Conservation (phyloP, 2,888 invertebrate species). For the Noctua fimbriata region DNA sequence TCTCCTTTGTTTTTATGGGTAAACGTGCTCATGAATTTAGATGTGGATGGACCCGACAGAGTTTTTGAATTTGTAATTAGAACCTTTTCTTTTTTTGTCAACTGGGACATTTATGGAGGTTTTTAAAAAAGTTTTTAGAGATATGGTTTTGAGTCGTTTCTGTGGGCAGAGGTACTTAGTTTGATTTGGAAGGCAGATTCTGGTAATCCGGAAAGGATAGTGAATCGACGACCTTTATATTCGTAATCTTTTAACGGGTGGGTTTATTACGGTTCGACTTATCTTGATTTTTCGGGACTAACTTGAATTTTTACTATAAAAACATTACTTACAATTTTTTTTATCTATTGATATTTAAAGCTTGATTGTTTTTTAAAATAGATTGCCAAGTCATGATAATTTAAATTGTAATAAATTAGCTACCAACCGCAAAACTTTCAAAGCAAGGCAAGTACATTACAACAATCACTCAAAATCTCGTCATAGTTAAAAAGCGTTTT, state of each 20-base stretch:
- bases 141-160: not conserved
- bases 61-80: slow-evolving; percentile 57
- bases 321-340: not conserved
- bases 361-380: not conserved
- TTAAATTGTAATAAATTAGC: not conserved
- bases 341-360: not conserved
- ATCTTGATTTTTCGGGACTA: not conserved
- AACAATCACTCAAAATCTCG: slow-evolving; percentile 4
- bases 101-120: not conserved
- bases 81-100: slow-evolving; percentile 11
- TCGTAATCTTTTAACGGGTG: not conserved
- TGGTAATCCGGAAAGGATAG: not conserved
- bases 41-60: slow-evolving; percentile 45
- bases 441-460: not conserved
- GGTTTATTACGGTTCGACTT: no score
- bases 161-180: not conserved
- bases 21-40: slow-evolving; percentile 67
- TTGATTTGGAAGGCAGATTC: not conserved
- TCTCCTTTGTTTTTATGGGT: slow-evolving; percentile 53
- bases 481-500: slow-evolving; percentile 33
- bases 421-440: not conserved
- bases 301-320: not conserved
- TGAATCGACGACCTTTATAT: not conserved
- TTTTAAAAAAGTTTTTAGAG: not conserved
- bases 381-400: not conserved